phyloP scores from a whole-genome alignment of 2,888 invertebrate genomes.

The Meta bourneti region DNA sequence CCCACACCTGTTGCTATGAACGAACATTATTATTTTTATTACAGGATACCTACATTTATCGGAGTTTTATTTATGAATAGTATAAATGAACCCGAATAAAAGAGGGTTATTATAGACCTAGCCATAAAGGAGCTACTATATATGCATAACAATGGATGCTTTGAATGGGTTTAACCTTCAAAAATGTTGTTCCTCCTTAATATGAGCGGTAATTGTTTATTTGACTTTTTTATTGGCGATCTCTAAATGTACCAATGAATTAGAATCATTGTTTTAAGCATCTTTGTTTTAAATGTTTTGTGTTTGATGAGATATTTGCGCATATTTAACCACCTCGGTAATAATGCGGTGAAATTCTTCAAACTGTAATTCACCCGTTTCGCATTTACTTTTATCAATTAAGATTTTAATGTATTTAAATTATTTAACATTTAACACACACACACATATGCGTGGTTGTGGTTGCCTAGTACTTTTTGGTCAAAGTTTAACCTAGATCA shows the following conservation, averaged over 20 bases:
- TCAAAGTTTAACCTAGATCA: too few relatives aligned
- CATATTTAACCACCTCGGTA: too few relatives aligned
- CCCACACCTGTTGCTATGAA: constrained; percentile 18
- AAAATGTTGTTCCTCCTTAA: not conserved
- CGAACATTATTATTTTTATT: constrained; percentile 17
- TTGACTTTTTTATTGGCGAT: not conserved
- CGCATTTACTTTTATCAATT: too few relatives aligned
- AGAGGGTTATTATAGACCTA: not conserved
- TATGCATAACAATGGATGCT: not conserved
- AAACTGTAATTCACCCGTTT: too few relatives aligned
- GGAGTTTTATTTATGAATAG: constrained; percentile 8
- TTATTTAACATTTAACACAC: too few relatives aligned
- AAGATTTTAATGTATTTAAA: too few relatives aligned
- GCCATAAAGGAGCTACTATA: not conserved
- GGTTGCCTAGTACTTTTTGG: too few relatives aligned
- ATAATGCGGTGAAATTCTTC: too few relatives aligned
- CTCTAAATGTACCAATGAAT: not conserved
- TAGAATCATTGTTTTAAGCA: not conserved
- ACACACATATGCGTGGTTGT: too few relatives aligned
- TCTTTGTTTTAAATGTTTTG: not conserved
- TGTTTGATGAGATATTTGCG: not conserved
- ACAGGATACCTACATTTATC: not conserved
- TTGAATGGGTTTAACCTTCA: not conserved
- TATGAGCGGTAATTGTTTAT: not conserved
- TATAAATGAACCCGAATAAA: not conserved